Conservation (phyloP, 2,888 invertebrate species). For the Drosophila limbata region DNA sequence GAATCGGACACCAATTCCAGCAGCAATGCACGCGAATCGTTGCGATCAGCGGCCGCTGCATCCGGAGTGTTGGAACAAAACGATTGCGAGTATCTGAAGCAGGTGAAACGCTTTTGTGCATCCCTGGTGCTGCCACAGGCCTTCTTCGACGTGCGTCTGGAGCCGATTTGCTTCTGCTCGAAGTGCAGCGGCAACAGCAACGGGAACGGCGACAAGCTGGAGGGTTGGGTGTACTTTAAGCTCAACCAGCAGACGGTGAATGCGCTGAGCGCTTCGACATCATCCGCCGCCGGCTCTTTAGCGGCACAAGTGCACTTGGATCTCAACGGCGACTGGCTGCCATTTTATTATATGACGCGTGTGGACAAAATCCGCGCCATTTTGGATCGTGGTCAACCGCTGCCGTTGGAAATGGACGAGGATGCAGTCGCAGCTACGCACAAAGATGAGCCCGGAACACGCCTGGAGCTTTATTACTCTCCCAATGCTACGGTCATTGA, state of each 20-base stretch:
- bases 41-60: slow-evolving; percentile 78
- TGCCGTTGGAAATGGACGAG: slow-evolving; percentile 82
- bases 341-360: slow-evolving; percentile 84
- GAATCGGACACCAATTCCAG: slow-evolving; percentile 70
- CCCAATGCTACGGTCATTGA: slow-evolving; percentile 83
- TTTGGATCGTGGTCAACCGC: slow-evolving; percentile 84
- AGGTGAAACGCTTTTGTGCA: slow-evolving; percentile 84
- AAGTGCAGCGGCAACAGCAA: slow-evolving; percentile 77
- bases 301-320: slow-evolving; percentile 58
- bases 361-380: slow-evolving; percentile 85
- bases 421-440: slow-evolving; percentile 78
- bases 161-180: slow-evolving; percentile 84
- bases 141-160: slow-evolving; percentile 81
- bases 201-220: slow-evolving; percentile 79
- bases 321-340: slow-evolving; percentile 83
- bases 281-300: slow-evolving; percentile 45
- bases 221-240: slow-evolving; percentile 85
- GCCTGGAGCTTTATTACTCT: slow-evolving; percentile 83
- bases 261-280: slow-evolving; percentile 56
- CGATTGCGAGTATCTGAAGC: slow-evolving; percentile 85
- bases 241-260: slow-evolving; percentile 84
- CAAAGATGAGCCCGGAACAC: slow-evolving; percentile 85
- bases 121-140: slow-evolving; percentile 84
- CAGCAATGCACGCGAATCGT: slow-evolving; percentile 74
- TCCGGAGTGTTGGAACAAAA: slow-evolving; percentile 80